phyloP scores from a whole-genome alignment of 2,797 vertebrate species.

The Premnoplex brunnescens region DNA sequence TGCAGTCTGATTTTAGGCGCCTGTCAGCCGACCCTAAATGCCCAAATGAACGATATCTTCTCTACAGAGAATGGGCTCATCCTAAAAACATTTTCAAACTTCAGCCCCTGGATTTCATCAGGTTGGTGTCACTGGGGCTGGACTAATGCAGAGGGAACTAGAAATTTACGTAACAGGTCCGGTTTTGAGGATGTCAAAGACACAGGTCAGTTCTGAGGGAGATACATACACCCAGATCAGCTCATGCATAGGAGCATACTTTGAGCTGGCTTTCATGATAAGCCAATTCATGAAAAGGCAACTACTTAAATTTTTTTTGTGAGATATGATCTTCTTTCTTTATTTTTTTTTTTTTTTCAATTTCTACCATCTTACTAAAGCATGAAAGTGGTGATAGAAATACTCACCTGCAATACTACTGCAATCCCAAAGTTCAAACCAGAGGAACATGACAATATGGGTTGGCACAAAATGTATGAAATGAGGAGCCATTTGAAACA shows the following conservation, averaged over 20 bases:
- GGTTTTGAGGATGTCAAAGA: neutral
- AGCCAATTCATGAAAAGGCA: neutral
- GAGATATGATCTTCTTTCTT: neutral
- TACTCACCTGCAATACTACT: neutral
- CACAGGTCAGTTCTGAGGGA: neutral
- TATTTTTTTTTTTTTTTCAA: rapidly evolving
- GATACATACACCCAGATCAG: neutral
- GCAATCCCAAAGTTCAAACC: neutral
- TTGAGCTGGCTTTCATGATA: neutral
- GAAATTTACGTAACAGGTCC: neutral
- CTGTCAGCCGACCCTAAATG: constrained; percentile 77
- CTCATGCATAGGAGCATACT: neutral
- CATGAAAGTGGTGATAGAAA: neutral
- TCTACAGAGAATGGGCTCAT: constrained; percentile 91
- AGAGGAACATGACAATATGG: neutral
- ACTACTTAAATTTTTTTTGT: neutral
- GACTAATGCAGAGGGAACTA: neutral
- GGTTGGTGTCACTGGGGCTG: constrained; percentile 71
- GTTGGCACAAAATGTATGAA: neutral
- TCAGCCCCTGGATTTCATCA: constrained; percentile 91
- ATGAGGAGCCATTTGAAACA: neutral
- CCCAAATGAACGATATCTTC: constrained; percentile 86
- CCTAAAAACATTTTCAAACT: constrained; percentile 92
- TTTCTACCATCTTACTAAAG: neutral
- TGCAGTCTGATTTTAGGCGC: constrained; percentile 83